Percentiles rank a stretch among this genome's conserved stretches.
phyloP scores from a whole-genome alignment of 2,113 vertebrate species.

The Callopanchax toddi region DNA sequence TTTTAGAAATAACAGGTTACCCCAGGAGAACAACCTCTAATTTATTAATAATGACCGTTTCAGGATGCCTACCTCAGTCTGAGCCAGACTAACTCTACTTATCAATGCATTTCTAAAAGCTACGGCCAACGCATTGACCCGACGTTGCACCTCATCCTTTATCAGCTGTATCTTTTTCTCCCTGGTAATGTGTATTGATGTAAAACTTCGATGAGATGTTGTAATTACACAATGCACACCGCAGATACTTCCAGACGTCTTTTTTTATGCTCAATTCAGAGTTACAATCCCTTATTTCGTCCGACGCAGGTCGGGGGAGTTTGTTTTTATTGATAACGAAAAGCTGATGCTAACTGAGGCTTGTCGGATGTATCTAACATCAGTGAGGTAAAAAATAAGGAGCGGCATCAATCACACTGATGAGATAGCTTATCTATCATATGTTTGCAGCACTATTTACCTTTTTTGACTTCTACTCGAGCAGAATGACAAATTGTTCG shows the following conservation, averaged over 20 bases:
- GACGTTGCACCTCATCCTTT: slow-evolving; percentile 38
- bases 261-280: slow-evolving; percentile 20
- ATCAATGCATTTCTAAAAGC: slow-evolving; percentile 56
- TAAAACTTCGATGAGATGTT: slow-evolving; percentile 19
- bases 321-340: slow-evolving; percentile 52
- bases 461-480: slow-evolving; percentile 56
- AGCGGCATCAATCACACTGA: slow-evolving; percentile 53
- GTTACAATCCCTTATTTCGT: slow-evolving; percentile 20
- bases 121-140: slow-evolving; percentile 52
- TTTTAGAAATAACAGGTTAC: slow-evolving; percentile 22
- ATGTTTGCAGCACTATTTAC: slow-evolving; percentile 47
- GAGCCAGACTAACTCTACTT: slow-evolving; percentile 33
- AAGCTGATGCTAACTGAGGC: slow-evolving; percentile 37
- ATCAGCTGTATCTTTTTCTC: slow-evolving; percentile 14
- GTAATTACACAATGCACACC: slow-evolving; percentile 16
- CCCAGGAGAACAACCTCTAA: slow-evolving; percentile 21
- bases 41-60: slow-evolving; percentile 12
- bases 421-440: slow-evolving; percentile 46
- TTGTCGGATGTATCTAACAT: slow-evolving; percentile 46
- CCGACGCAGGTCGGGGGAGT: slow-evolving; percentile 29
- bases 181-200: slow-evolving; percentile 21
- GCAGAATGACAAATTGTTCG: slow-evolving; percentile 44
- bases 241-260: neutral
- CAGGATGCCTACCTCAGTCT: slow-evolving; percentile 48
- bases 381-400: slow-evolving; percentile 26